Evolutionary conservation across 2,888 invertebrate species (phyloP), one percentile per base, ranked within the genome.

Genomic region (Scaptomyza polygonia): DNA sequence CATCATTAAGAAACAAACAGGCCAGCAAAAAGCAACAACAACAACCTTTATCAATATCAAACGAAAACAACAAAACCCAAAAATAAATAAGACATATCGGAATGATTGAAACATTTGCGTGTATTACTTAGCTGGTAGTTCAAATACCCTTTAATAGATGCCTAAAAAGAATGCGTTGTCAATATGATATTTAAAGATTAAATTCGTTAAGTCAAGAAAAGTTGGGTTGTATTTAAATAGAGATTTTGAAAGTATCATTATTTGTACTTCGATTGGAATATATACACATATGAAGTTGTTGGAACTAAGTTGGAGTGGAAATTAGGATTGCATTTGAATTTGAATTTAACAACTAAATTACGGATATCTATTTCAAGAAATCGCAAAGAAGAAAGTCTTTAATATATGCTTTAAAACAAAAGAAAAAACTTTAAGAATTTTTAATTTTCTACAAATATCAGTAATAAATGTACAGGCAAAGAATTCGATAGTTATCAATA

Each of bases 11-110:
- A 56, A 59, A 36, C 79, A 55, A 56, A 58, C 72, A 44, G 68
- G 61, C 53, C 40, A 30, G 42, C 65, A 53, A n/a, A n/a, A n/a
- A n/a, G 52, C 61, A 67, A 71, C 83, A 80, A 44, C 64, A 53
- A 56, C 61, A 67, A 74, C 79, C 79, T 80, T 83, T 80, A 74
- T 80, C 79, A 80, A 74, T 74, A 83, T 74, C 77, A 68, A 59
- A 47, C 63, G 43, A 48, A 25, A 51, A 30, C 18, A 48, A 36
- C 14, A 44, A 40, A 71, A 47, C n/a, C n/a, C 47, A 8, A 27
- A 42, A 27, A 29, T 40, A 48, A 48, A 21, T 40, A 43, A 29
- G 34, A 9, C 47, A 12, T 32, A 58, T 16, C 43, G 2, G 5
- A 61, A 36, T 54, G 27, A 27, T 42, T 21, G 34, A 30, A 30